Evolutionary conservation across 64 coral and sea anemone genomes (phyloP).

Genomic region (Actinia tenebrosa): DNA sequence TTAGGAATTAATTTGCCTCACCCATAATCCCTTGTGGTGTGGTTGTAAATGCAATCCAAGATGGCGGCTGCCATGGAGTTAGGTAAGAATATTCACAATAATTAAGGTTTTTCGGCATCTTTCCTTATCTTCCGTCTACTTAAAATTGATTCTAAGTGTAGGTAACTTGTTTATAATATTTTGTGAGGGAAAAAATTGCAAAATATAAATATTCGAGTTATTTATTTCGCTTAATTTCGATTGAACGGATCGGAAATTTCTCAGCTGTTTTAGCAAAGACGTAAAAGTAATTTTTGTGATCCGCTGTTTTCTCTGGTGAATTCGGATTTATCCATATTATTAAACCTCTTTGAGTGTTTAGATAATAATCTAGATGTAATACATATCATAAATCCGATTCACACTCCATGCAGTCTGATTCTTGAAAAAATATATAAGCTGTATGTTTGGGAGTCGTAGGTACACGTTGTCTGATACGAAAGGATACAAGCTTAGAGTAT

Average conservation of each 20-base stretch:
- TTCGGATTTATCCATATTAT: background rate
- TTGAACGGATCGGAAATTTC: background rate
- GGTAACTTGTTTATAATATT: background rate
- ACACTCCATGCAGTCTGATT: no score
- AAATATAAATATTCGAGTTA: background rate
- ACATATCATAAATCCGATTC: no score
- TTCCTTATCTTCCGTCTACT: background rate
- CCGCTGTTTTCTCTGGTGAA: background rate
- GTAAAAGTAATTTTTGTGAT: background rate
- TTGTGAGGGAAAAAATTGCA: background rate
- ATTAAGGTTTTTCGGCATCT: background rate
- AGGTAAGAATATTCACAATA: background rate
- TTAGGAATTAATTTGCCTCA: background rate
- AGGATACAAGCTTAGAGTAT: no score
- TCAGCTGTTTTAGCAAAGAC: background rate
- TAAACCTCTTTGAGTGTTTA: background rate
- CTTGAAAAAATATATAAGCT: no score
- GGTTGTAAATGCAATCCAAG: background rate
- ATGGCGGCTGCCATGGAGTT: slow-evolving; percentile 20
- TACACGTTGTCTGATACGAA: no score
- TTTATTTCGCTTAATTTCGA: background rate
- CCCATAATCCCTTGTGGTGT: background rate
- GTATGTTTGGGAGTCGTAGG: no score
- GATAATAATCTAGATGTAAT: background rate
- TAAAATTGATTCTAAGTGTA: background rate